These are phyloP conservation scores for Tolmerus cingulatus DNA, from an alignment of 2,888 invertebrate genomes.

Conservation along the genomic window DNA sequence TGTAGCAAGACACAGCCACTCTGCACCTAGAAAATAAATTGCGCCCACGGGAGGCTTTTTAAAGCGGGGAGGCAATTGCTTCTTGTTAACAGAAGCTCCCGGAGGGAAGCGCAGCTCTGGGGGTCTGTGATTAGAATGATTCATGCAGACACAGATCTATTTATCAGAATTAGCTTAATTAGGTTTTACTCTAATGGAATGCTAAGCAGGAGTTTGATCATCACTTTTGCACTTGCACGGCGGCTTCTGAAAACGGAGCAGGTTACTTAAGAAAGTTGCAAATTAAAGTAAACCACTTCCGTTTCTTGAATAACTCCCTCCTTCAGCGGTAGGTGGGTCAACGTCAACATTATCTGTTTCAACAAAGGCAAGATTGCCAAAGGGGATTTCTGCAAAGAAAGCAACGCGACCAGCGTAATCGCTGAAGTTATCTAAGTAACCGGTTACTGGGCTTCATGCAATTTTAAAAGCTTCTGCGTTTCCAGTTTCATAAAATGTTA, in stretches of 20 bases:
- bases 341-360: not conserved
- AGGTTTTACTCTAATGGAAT: conserved; percentile 47
- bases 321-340: not conserved
- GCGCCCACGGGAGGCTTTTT: conserved; percentile 19
- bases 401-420: not conserved
- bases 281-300: not conserved
- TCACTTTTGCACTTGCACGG: not conserved
- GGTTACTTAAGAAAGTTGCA: not conserved
- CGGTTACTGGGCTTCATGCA: not conserved
- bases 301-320: not conserved
- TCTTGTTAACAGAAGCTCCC: conserved; percentile 12
- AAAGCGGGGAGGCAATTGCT: conserved; percentile 30
- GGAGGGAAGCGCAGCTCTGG: not conserved
- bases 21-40: conserved; percentile 34
- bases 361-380: not conserved
- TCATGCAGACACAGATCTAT: conserved; percentile 46
- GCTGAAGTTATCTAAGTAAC: not conserved
- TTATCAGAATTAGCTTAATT: conserved; percentile 49
- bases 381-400: not conserved
- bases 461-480: not conserved
- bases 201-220: conserved; percentile 29
- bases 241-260: not conserved
- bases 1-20: not conserved
- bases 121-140: conserved; percentile 46
- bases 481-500: not conserved